Base-by-base conservation (phyloP, 2,797 vertebrate genomes). In the Labeo calbasu region DNA sequence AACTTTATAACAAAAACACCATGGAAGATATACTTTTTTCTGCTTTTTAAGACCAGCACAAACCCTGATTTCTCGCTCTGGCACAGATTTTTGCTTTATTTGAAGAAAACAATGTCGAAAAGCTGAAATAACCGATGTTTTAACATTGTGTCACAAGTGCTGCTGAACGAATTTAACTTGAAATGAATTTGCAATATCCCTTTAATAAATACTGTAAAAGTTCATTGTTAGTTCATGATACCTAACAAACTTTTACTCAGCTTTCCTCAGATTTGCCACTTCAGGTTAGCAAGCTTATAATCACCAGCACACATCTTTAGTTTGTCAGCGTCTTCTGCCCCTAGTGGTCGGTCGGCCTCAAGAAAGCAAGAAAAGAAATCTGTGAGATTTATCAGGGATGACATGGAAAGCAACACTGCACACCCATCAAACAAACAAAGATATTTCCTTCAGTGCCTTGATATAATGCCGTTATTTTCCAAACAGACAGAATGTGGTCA, bases 251-350 rank as follows among this genome's bases (percentile, higher is more conserved):
- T 23, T 28, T 7, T 53, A 8, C 71, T 73, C 14, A 1, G 4
- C 14, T 72, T 80, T 28, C 32, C 50, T 59, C 51, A 71, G 15
- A 46, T 81, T 14, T 48, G 15, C 40, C 19, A 46, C 68, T 21
- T 48, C 17, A 50, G 17, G 21, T 10, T 9, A 32, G 28, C 28
- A 43, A 57, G 6, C 21, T 63, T 40, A 70, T 25, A 36, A 69
- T 4, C 57, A 15, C 21, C 65, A 76, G 19, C 68, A 46, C 65
- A 25, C 59, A 71, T n/a, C 36, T 71, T 25, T 21, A 25, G 76
- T 85, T 85, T 85, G 66, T 63, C 70, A 87, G 85, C 48, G 53
- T 79, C 87, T 84, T 85, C 81, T 88, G 87, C 87, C 87, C 81
- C 86, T 85, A 88, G 86, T 88, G 86, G 87, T 8, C 65, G 14